Conservation (phyloP, 2,797 vertebrate genomes). For the Coregonus sp. region DNA sequence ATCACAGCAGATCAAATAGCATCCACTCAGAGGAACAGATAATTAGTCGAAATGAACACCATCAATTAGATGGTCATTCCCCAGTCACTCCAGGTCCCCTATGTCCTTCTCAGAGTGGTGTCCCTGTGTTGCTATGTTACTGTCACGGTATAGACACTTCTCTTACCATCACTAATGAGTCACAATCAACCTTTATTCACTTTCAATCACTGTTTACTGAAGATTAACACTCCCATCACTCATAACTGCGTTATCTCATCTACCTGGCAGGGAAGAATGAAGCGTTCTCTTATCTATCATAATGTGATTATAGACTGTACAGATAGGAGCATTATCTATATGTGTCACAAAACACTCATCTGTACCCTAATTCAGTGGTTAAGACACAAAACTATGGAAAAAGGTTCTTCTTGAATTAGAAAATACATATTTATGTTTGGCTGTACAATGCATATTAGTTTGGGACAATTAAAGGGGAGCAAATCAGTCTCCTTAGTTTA, state of each 20-base stretch:
- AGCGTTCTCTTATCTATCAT: constrained; percentile 5
- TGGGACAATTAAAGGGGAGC: constrained; percentile 1
- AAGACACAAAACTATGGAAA: neutral
- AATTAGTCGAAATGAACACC: constrained; percentile 41
- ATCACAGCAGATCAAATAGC: constrained; percentile 38
- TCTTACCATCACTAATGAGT: neutral
- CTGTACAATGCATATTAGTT: constrained; percentile 8
- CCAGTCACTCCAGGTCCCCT: constrained; percentile 19
- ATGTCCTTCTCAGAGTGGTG: constrained; percentile 10
- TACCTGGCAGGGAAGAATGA: constrained; percentile 1
- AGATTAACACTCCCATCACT: neutral
- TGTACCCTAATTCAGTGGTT: constrained; percentile 1
- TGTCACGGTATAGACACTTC: neutral
- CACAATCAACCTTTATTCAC: neutral
- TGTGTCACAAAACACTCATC: neutral
- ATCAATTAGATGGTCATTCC: constrained; percentile 23
- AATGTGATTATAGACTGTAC: constrained; percentile 9
- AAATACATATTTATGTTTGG: constrained; percentile 2
- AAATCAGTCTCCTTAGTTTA: neutral
- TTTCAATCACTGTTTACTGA: constrained; percentile 1
- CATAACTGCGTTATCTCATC: constrained; percentile 1
- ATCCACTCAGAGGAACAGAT: constrained; percentile 37
- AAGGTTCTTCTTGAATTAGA: neutral
- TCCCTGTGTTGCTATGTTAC: neutral
- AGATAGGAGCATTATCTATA: constrained; percentile 1